Evolutionary conservation across 2,888 invertebrate genomes (phyloP), one percentile per base, ranked within the genome.

Genomic region (Linnaemya vulpina): DNA sequence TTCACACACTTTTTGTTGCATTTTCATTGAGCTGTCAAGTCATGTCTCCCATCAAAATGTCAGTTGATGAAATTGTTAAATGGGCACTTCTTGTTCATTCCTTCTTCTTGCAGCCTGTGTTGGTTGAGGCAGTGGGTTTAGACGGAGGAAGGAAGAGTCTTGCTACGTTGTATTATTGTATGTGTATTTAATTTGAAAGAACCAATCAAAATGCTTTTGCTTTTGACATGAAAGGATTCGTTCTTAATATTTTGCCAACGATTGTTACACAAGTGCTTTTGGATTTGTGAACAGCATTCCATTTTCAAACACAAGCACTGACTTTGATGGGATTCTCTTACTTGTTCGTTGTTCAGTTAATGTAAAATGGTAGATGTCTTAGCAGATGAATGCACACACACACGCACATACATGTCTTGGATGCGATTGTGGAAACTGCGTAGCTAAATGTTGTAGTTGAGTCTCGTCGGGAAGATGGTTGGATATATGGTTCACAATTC

Each of bases 1-100:
- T 30, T 43, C 43, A 55, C 20, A 22, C n/a, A 17, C 7, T 58
- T 73, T 65, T 62, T 70, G 63, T 90, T 88, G 90, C 78, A 85
- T 70, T 75, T 82, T 82, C 91, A 90, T 90, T 91, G 91, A 90
- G 90, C 90, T 90, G 90, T 87, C 87, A 87, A 79, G 85, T 76
- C 80, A 81, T 79, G 84, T 83, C 77, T 84, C 82, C 81, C 82
- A 82, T 85, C 85, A 85, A 85, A 55, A 78, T 82, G 81, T 85
- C 85, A 85, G 85, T 78, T 87, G 86, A 85, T 86, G 86, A 82
- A 87, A 86, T 74, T 77, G 79, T 81, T 65, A 71, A 74, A 68
- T 63, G 20, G n/a, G n/a, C 62, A 58, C 4, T 20, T 51, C n/a
- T 62, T 70, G n/a, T 62, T 70, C 68, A 43, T 62, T 46, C 58